Evolutionary conservation across 2,113 vertebrate species (phyloP).

Genomic region (Myocastor coypus): DNA sequence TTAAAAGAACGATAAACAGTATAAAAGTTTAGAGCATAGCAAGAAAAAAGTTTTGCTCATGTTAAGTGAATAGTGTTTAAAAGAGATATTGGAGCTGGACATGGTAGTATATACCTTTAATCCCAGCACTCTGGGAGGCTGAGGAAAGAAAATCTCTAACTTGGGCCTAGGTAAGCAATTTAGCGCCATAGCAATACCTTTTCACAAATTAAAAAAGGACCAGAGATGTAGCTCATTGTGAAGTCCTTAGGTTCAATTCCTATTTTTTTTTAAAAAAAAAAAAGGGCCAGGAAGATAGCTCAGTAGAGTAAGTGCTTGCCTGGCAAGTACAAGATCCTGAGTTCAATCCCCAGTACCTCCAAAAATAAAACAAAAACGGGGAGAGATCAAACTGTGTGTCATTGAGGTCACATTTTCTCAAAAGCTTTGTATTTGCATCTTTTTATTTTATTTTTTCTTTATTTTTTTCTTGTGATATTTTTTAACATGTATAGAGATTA

Average conservation of each 20-base stretch:
- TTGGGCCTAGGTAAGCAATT: neutral
- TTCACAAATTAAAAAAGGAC: neutral
- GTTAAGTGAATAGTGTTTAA: constrained; percentile 30
- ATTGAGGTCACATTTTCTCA: neutral
- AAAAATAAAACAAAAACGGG: too few relatives aligned
- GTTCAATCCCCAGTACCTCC: too few relatives aligned
- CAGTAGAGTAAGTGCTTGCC: too few relatives aligned
- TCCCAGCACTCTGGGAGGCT: neutral
- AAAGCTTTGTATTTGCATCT: neutral
- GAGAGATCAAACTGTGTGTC: neutral
- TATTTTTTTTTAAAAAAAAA: neutral
- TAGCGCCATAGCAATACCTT: neutral
- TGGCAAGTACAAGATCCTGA: too few relatives aligned
- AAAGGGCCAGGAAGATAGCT: neutral
- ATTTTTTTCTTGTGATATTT: constrained; percentile 46
- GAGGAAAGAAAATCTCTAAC: neutral
- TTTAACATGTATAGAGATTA: neutral
- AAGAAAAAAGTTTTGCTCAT: neutral
- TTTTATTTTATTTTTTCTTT: too few relatives aligned
- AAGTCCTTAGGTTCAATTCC: neutral
- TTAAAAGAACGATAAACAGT: constrained; percentile 19
- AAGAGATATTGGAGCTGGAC: neutral
- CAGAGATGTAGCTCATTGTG: neutral
- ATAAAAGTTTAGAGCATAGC: neutral
- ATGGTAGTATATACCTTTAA: neutral